Base-by-base conservation (phyloP, 1,140 invertebrate species). In the Brevipalpus yothersi region DNA sequence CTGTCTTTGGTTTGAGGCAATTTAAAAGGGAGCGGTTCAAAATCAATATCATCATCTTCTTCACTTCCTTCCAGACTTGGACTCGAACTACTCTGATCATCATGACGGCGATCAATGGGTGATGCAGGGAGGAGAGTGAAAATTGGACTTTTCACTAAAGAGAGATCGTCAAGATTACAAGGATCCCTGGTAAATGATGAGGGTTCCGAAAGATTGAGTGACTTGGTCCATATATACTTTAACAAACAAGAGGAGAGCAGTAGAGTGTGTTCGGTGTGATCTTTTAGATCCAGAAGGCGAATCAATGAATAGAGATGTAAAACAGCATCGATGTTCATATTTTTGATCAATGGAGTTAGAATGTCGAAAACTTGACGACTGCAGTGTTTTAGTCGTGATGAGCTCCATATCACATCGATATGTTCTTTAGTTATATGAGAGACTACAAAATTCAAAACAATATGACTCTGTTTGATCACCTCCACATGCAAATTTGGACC, bases 401-500 rank as follows among this genome's bases (percentile, higher is more conserved):
- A 85, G 66, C 83, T 81, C 89, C 89, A 94, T 53, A 95, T 89
- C 39, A 84, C 80, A 68, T 93, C 86, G 62, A 94, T 81, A 66
- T 95, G 86, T 61, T 88, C 85, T 53, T 85, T 82, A 0, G 84
- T 89, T 17, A 95, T 83, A 60, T 93, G 87, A 71, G 89, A 83
- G 0, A 89, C 89, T 23, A 94, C 72, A 69, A 93, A 91, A 67
- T 87, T 91, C 12, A 93, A 72, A 54, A 93, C 82, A 63, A 91
- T 82, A 69, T 92, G 89, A 64, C 87, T 89, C 67, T 92, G 88
- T 70, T 94, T 94, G 41, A 94, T 86, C 15, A 86, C 82, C 75
- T 93, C 89, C 41, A 92, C 87, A 73, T 94, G 90, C 58, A 93
- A 75, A 76, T 94, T 94, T 53, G 89, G 90, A 43, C 89, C 89